Percentiles rank a stretch among this genome's conserved stretches.
phyloP scores from a whole-genome alignment of 2,113 vertebrate species.

The Platichthys stellatus region DNA sequence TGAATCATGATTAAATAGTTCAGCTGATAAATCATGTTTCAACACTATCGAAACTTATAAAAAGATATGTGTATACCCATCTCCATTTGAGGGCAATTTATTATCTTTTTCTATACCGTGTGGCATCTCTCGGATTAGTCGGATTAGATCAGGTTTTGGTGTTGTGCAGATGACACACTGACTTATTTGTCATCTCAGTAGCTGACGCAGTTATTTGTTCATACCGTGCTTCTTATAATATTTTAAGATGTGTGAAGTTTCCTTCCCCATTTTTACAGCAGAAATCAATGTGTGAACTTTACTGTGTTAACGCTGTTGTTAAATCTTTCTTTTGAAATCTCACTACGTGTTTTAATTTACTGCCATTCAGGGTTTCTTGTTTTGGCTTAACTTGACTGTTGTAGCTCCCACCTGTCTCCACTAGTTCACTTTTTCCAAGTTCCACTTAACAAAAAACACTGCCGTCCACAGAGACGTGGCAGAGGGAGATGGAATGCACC shows the following conservation, averaged over 20 bases:
- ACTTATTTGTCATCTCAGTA: no score
- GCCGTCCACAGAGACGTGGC: slow-evolving; percentile 13
- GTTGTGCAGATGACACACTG: neutral
- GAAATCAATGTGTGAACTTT: neutral
- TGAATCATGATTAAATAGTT: no score
- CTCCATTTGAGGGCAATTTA: neutral
- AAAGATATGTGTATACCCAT: no score
- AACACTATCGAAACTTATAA: no score
- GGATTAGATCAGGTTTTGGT: neutral
- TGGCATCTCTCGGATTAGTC: neutral
- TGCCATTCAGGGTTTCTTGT: neutral
- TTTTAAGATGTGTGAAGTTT: neutral
- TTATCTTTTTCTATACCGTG: neutral
- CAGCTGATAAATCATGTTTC: no score
- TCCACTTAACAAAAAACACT: slow-evolving; percentile 24
- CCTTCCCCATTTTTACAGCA: neutral
- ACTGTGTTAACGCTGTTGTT: neutral
- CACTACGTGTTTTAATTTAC: neutral
- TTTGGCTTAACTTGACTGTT: neutral
- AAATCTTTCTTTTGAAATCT: neutral
- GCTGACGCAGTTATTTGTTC: neutral
- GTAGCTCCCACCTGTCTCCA: neutral
- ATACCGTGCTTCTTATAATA: neutral
- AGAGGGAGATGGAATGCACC: slow-evolving; percentile 27
- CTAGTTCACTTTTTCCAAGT: slow-evolving; percentile 5